phyloP scores from a whole-genome alignment of 2,797 vertebrate genomes.

The Enoplosus armatus region DNA sequence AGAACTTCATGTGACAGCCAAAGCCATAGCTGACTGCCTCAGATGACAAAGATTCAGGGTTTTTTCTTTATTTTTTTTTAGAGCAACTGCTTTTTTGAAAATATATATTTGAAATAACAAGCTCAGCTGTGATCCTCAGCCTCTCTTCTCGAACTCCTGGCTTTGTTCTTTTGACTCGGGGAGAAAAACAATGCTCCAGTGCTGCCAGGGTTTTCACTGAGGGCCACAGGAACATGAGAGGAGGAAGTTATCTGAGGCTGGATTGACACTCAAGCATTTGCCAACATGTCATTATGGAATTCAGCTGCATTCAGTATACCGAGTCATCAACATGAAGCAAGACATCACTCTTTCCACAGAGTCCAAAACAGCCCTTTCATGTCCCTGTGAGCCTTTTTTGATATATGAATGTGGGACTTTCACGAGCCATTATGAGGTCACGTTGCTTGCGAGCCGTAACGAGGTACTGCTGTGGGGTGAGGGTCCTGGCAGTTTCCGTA shows the following conservation, averaged over 20 bases:
- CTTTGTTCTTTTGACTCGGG: slow-evolving; percentile 62
- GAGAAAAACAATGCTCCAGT: slow-evolving; percentile 30
- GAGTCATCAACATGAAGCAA: slow-evolving; percentile 19
- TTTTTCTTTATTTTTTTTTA: slow-evolving; percentile 9
- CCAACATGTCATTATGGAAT: slow-evolving; percentile 11
- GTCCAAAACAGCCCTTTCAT: slow-evolving; percentile 21
- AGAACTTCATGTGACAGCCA: slow-evolving; percentile 17
- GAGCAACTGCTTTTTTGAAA: not conserved
- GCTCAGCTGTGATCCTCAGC: slow-evolving; percentile 47
- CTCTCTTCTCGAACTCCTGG: slow-evolving; percentile 33
- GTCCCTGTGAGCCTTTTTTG: not conserved
- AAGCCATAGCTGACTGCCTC: slow-evolving; percentile 19
- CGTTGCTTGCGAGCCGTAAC: slow-evolving; percentile 10
- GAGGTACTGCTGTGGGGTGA: slow-evolving; percentile 7
- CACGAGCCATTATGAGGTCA: slow-evolving; percentile 28
- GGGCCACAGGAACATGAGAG: slow-evolving; percentile 35
- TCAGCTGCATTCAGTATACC: slow-evolving; percentile 1
- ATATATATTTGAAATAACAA: slow-evolving; percentile 25
- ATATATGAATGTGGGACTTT: slow-evolving; percentile 20
- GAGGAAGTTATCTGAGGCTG: slow-evolving; percentile 33
- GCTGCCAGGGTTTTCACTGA: slow-evolving; percentile 31
- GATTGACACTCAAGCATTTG: slow-evolving; percentile 36
- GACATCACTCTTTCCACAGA: slow-evolving; percentile 23
- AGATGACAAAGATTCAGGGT: not conserved
- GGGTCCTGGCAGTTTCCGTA: slow-evolving; percentile 4